Percentiles rank a stretch among this genome's conserved stretches.
Evolutionary conservation across 1,140 invertebrate species (phyloP).

Genomic region (Latrodectus geometricus): DNA sequence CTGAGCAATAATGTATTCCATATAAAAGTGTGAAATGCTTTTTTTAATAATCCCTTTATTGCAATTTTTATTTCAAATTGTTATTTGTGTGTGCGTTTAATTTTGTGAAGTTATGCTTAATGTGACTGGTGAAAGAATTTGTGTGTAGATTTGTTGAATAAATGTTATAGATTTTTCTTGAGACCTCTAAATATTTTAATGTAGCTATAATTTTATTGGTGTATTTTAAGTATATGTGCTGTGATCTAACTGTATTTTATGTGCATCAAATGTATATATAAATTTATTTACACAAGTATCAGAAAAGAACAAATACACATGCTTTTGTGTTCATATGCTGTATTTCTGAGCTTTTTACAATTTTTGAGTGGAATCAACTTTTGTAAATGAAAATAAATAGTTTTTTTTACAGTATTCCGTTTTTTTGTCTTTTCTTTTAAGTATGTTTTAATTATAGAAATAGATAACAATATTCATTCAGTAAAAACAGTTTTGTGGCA

Average conservation of each 20-base stretch:
- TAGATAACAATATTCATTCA: no score
- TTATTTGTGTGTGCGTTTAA: no score
- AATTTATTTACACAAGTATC: constrained; percentile 39
- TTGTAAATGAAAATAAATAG: constrained; percentile 60
- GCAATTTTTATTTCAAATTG: no score
- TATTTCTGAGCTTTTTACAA: constrained; percentile 58
- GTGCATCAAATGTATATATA: constrained; percentile 36
- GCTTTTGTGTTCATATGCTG: constrained; percentile 50
- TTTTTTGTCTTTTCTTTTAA: no score
- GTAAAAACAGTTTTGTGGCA: no score
- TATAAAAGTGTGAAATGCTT: no score
- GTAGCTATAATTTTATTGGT: constrained; percentile 2
- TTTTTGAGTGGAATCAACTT: constrained; percentile 52
- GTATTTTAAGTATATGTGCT: constrained; percentile 20
- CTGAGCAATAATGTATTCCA: no score
- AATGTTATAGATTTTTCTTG: background rate
- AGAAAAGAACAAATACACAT: constrained; percentile 46
- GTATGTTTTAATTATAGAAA: no score
- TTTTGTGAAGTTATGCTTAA: no score
- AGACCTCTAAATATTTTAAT: background rate
- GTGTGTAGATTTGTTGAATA: background rate
- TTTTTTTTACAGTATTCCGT: background rate
- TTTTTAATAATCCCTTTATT: no score
- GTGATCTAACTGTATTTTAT: constrained; percentile 26
- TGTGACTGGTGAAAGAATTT: background rate